Conservation (phyloP, 2,113 vertebrate genomes). For the Psephotus haematonotus region DNA sequence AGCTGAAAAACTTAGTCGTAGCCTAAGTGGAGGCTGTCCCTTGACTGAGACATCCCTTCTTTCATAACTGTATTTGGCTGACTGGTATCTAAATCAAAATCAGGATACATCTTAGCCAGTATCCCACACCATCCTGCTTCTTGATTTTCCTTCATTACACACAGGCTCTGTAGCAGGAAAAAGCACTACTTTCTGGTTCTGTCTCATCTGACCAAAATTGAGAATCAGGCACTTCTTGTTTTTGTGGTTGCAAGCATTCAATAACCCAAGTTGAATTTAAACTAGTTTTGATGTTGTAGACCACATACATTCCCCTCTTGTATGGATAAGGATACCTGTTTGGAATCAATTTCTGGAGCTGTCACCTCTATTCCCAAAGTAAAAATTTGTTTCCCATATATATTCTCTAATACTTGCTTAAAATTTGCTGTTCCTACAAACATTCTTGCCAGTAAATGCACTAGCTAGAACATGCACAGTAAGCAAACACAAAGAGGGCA, state of each 20-base stretch:
- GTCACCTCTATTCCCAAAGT: background rate
- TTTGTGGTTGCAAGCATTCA: background rate
- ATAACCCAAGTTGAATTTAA: background rate
- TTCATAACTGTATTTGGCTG: background rate
- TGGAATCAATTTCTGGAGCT: background rate
- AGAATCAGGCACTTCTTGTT: background rate
- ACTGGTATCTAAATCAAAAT: background rate
- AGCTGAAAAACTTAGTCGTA: background rate
- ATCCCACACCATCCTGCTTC: background rate
- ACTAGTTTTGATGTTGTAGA: background rate
- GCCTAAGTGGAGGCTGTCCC: background rate
- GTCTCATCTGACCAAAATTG: background rate
- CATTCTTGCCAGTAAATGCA: conserved; percentile 28
- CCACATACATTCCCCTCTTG: background rate
- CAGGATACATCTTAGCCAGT: background rate
- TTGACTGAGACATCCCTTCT: accelerated
- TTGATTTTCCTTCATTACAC: background rate
- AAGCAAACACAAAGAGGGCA: conserved; percentile 69
- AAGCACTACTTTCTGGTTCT: accelerated
- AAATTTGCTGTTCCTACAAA: conserved; percentile 50
- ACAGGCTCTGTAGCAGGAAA: background rate
- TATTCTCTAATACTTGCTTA: conserved; percentile 48
- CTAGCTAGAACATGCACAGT: conserved; percentile 66
- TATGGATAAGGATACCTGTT: background rate
- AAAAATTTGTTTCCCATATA: conserved; percentile 12